These are phyloP conservation scores for Drosophila melanosoma DNA, from an alignment of 2,888 invertebrate genomes.

Conservation along the genomic window DNA sequence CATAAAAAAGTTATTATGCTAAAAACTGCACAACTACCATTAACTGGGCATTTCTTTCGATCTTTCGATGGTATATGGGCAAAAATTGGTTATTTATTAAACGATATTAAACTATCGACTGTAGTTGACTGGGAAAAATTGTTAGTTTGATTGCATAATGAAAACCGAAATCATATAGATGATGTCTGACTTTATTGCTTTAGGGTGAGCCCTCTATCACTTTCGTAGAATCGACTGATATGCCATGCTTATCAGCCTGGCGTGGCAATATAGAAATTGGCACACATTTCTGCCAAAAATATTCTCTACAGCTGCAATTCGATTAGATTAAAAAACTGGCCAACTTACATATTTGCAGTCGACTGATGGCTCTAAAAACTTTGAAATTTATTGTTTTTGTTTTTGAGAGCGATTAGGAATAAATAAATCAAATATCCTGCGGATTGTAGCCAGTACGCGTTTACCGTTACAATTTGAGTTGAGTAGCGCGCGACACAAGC, in stretches of 20 bases:
- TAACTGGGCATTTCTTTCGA: neutral
- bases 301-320: constrained; percentile 42
- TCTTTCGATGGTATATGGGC: neutral
- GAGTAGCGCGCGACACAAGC: constrained; percentile 71
- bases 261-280: constrained; percentile 36
- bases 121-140: neutral
- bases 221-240: constrained; percentile 10
- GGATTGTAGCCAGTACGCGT: constrained; percentile 48
- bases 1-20: neutral
- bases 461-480: constrained; percentile 75
- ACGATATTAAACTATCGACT: neutral
- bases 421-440: constrained; percentile 9
- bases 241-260: constrained; percentile 29
- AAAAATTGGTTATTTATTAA: neutral
- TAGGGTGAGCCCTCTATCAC: neutral
- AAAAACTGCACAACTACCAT: neutral
- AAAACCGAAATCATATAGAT: neutral
- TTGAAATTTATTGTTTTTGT: neutral
- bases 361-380: neutral
- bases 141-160: neutral
- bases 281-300: constrained; percentile 47
- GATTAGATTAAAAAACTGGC: constrained; percentile 49
- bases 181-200: neutral
- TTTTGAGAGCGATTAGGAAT: neutral
- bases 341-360: constrained; percentile 21